These are phyloP conservation scores for Hanleya hanleyi DNA, from an alignment of 2,888 invertebrate species.

Conservation along the genomic window DNA sequence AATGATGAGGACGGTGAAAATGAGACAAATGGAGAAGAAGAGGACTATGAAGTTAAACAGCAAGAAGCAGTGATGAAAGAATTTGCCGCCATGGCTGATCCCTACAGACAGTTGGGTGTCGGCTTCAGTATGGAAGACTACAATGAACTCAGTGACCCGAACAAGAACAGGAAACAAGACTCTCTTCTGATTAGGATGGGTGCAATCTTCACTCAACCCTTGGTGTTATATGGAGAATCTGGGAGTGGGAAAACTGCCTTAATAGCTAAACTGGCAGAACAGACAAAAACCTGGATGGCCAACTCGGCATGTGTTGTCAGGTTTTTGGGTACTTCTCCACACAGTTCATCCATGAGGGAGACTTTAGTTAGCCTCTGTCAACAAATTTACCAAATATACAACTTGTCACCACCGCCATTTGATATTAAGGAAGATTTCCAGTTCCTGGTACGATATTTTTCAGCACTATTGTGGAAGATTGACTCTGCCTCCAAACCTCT, in stretches of 20 bases:
- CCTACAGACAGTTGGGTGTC: neutral
- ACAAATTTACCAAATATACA: constrained; percentile 53
- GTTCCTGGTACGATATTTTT: constrained; percentile 51
- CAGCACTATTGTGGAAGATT: constrained; percentile 52
- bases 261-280: constrained; percentile 52
- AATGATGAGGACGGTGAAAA: neutral
- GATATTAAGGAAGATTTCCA: constrained; percentile 52
- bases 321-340: constrained; percentile 58
- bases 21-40: neutral
- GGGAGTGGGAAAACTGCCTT: constrained; percentile 65
- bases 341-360: constrained; percentile 46
- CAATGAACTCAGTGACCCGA: constrained; percentile 32
- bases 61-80: neutral
- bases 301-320: constrained; percentile 48
- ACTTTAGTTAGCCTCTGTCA: constrained; percentile 47
- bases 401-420: constrained; percentile 39
- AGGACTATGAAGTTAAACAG: neutral
- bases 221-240: constrained; percentile 55
- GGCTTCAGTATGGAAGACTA: constrained; percentile 1
- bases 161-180: constrained; percentile 29
- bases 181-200: constrained; percentile 28
- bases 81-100: neutral
- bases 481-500: constrained; percentile 45
- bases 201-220: constrained; percentile 40
- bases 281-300: constrained; percentile 47